These are phyloP conservation scores for Thryonomys swinderianus DNA, from an alignment of 2,113 vertebrate genomes.

Conservation along the genomic window DNA sequence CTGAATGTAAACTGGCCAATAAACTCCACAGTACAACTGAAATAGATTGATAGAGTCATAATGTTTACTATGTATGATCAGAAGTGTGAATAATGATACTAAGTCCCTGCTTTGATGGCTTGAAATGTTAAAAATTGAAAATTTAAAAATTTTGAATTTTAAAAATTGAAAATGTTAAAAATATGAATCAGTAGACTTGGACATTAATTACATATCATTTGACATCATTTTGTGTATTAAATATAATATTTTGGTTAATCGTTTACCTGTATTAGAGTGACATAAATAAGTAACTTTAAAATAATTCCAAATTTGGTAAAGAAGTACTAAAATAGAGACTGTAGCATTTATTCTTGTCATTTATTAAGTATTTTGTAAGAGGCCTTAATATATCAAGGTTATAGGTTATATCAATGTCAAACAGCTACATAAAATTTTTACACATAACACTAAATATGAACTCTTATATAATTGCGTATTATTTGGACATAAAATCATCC, in stretches of 20 bases:
- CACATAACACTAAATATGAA: not conserved
- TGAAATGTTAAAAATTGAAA: not conserved
- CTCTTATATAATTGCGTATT: not conserved
- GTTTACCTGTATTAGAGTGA: not conserved
- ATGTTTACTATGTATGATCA: not conserved
- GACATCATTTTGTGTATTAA: not conserved
- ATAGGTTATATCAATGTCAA: not conserved
- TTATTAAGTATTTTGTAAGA: not conserved
- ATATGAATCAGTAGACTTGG: not conserved
- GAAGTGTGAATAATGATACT: not conserved
- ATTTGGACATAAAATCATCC: conserved; percentile 18
- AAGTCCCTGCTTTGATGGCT: not conserved
- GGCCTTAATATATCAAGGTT: not conserved
- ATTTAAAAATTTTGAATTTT: not conserved
- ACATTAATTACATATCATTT: not conserved
- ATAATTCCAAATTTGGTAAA: conserved; percentile 24
- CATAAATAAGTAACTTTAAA: conserved; percentile 1
- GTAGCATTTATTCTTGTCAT: not conserved
- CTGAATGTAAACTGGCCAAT: not conserved
- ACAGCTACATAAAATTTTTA: conserved; percentile 26
- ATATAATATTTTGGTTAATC: not conserved
- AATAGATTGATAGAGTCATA: not conserved
- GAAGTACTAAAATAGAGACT: not conserved
- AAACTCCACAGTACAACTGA: not conserved
- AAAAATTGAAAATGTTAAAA: not conserved